Conservation (phyloP, 2,797 vertebrate species). For the Eulemur coronatus region DNA sequence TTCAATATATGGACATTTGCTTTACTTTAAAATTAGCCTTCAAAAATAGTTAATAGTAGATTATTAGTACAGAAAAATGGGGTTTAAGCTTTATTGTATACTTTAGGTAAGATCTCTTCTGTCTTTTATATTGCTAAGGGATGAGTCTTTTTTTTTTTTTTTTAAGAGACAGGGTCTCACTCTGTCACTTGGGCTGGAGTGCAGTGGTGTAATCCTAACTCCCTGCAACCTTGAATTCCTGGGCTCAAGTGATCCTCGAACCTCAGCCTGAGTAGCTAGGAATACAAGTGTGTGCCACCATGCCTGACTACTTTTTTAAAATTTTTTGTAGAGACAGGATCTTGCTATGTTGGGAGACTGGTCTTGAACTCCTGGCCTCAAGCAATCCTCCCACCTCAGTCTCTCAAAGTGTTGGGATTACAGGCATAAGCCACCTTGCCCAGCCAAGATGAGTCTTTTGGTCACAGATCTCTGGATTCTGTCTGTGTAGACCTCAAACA, state of each 20-base stretch:
- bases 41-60: background rate
- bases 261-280: background rate
- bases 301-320: background rate
- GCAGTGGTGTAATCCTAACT: background rate
- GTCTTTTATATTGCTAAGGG: background rate
- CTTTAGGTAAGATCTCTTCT: background rate
- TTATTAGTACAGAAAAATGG: background rate
- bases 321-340: background rate
- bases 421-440: background rate
- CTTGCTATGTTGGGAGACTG: background rate
- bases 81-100: background rate
- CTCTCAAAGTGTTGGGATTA: background rate
- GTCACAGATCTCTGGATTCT: background rate
- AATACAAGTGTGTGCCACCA: background rate
- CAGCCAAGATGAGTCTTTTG: background rate
- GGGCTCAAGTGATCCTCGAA: background rate
- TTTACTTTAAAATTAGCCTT: constrained; percentile 48
- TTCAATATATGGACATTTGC: background rate
- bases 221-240: background rate
- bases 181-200: background rate
- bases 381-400: background rate
- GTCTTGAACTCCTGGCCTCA: background rate
- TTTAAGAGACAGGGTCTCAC: background rate
- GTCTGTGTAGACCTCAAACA: background rate
- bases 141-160: background rate